Evolutionary conservation across 1,140 invertebrate genomes (phyloP).

Genomic region (Brachionus calyciflorus): DNA sequence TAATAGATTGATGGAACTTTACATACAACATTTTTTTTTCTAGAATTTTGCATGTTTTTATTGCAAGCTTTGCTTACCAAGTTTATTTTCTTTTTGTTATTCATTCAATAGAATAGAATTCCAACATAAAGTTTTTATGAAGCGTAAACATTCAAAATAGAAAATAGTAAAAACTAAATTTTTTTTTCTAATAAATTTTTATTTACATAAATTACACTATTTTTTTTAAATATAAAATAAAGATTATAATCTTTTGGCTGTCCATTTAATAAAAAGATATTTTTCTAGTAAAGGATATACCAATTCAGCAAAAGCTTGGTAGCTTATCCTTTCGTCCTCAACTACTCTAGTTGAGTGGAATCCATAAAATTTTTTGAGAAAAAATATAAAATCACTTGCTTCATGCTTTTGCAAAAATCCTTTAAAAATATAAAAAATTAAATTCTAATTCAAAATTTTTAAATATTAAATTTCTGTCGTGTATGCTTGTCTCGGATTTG

Average conservation of each 20-base stretch:
- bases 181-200: too few species aligned
- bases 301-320: not conserved
- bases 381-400: not conserved
- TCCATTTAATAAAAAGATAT: constrained; percentile 4
- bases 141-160: too few species aligned
- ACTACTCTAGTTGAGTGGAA: not conserved
- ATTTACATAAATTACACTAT: too few species aligned
- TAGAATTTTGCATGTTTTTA: too few species aligned
- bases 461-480: too few species aligned
- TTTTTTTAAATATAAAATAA: too few species aligned
- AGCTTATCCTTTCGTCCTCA: not conserved
- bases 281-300: constrained; percentile 5
- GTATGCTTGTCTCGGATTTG: too few species aligned
- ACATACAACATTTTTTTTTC: too few species aligned
- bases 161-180: too few species aligned
- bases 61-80: too few species aligned
- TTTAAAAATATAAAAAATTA: not conserved
- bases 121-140: not conserved
- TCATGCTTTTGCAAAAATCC: constrained; percentile 21
- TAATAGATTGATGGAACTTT: too few species aligned
- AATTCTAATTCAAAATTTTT: not conserved
- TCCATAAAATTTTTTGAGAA: not conserved
- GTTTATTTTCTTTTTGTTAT: too few species aligned
- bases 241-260: not conserved
- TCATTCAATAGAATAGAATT: constrained; percentile 9